These are phyloP conservation scores for Drosophila nigritarsus DNA, from an alignment of 2,888 invertebrate species.

Conservation along the genomic window DNA sequence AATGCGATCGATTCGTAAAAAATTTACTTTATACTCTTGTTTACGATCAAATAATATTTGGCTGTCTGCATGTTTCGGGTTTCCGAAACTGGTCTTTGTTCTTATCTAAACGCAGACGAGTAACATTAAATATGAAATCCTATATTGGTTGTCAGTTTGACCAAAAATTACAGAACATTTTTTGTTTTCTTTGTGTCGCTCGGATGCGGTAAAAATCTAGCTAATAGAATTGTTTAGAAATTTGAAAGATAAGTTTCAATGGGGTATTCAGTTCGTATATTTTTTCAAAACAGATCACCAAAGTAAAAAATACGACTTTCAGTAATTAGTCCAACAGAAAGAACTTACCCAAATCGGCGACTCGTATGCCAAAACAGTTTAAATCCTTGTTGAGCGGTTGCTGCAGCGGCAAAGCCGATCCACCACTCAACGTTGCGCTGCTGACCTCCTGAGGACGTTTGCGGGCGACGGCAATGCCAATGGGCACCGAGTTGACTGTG, in stretches of 20 bases:
- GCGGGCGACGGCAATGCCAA: conserved; percentile 93
- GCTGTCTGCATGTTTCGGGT: background rate
- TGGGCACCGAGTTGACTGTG: conserved; percentile 89
- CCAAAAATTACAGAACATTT: background rate
- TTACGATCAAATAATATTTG: background rate
- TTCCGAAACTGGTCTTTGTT: background rate
- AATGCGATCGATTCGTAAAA: background rate
- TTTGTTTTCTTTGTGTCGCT: background rate
- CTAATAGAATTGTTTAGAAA: background rate
- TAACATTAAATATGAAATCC: background rate
- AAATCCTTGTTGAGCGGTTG: conserved; percentile 84
- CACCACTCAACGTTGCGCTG: conserved; percentile 60
- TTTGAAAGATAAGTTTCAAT: background rate
- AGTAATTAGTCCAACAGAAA: background rate
- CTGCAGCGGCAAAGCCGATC: conserved; percentile 76
- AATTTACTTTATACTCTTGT: background rate
- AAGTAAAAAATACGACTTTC: background rate
- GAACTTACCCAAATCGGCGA: conserved; percentile 84
- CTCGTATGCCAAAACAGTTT: conserved; percentile 84
- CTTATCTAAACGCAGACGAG: background rate
- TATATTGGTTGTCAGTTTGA: background rate
- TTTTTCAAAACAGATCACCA: background rate
- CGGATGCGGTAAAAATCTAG: background rate
- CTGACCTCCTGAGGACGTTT: conserved; percentile 87
- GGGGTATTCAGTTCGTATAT: background rate